Evolutionary conservation across 2,797 vertebrate species (phyloP).

Genomic region (Enteromius viviparus): DNA sequence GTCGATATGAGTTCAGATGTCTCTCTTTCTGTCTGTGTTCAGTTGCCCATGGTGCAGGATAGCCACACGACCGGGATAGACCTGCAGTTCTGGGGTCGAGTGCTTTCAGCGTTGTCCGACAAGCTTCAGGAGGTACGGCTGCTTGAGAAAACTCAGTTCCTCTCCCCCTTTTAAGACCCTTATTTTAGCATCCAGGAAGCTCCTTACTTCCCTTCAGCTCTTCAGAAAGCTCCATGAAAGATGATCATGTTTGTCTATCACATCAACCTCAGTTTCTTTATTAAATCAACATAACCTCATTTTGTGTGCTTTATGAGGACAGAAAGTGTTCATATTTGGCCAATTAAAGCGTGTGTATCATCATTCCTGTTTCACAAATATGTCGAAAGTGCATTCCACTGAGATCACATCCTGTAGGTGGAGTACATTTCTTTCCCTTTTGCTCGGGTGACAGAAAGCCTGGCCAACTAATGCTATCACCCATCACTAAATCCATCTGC

Average conservation of each 20-base stretch:
- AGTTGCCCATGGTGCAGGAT: slow-evolving; percentile 91
- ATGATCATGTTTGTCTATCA: slow-evolving; percentile 16
- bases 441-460: slow-evolving; percentile 71
- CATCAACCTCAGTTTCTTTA: not conserved
- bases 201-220: slow-evolving; percentile 61
- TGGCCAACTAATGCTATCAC: slow-evolving; percentile 69
- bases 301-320: not conserved
- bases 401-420: slow-evolving; percentile 78
- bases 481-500: slow-evolving; percentile 63
- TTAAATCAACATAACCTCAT: not conserved
- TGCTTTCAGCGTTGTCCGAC: slow-evolving; percentile 79
- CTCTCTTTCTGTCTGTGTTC: slow-evolving; percentile 42
- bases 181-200: slow-evolving; percentile 75
- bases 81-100: slow-evolving; percentile 83
- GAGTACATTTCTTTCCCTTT: slow-evolving; percentile 62
- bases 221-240: slow-evolving; percentile 48
- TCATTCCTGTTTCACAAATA: slow-evolving; percentile 58
- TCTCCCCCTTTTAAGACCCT: slow-evolving; percentile 47
- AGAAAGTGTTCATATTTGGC: not conserved
- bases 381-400: slow-evolving; percentile 68
- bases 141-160: slow-evolving; percentile 28
- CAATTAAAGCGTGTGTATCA: slow-evolving; percentile 4
- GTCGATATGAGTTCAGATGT: not conserved
- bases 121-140: slow-evolving; percentile 83
- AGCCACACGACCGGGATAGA: slow-evolving; percentile 80